Base-by-base conservation (phyloP, 2,113 vertebrate genomes). In the Dasypus novemcinctus region DNA sequence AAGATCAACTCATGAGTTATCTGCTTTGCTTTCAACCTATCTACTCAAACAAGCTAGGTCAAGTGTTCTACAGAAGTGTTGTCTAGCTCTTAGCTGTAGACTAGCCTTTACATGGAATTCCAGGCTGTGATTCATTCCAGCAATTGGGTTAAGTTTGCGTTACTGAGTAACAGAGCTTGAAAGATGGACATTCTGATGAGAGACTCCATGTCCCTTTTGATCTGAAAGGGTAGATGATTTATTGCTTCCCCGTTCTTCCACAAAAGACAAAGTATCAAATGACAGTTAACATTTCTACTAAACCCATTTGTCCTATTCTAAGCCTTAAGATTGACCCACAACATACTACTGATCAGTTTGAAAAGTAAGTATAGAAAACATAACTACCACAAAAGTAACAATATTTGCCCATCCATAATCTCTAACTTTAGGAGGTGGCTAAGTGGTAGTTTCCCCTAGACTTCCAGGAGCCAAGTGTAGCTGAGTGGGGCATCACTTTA, bases 401-500 rank as follows among this genome's bases (percentile, higher is more conserved):
- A 89, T 29, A 36, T 15, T 43, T 52, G n/a, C 41, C 14, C 18
- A 14, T 61, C 38, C 9, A 25, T 4, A 49, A 41, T 1, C 21
- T 18, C 6, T 68, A 31, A 66, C n/a, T 46, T 57, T 18, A 38
- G 25, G 36, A 46, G 31, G 1, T 15, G 27, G 5, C 41, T 72
- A 38, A 3, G 11, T 10, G 20, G 14, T 2, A 69, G 18, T n/a
- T 74, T 0, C 4, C 5, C 15, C 2, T 14, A 4, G 33, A 66
- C 27, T 43, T 43, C 57, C 57, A 80, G 20, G 46, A 29, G 2
- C n/a, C 23, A 31, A 12, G 3, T 38, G 27, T 5, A 74, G 33
- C 6, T 61, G 46, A 54, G 38, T 33, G 49, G 31, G 38, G 17
- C 59, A 12, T 41, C 46, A 84, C 2, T 25, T 25, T 38, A 36